phyloP scores from a whole-genome alignment of 2,888 invertebrate species.

The Apamea monoglypha region DNA sequence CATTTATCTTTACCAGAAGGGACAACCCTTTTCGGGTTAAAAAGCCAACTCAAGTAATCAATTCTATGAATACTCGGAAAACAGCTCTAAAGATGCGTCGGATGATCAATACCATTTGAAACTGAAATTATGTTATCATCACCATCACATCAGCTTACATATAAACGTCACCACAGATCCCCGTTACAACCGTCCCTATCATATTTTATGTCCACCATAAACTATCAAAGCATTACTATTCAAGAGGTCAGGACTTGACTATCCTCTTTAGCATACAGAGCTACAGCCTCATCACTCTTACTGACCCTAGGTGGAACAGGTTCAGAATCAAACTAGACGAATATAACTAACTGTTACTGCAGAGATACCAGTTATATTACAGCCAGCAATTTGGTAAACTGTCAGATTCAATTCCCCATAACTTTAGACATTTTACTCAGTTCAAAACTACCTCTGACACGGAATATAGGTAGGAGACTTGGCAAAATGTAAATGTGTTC shows the following conservation, averaged over 20 bases:
- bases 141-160: not conserved
- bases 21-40: not conserved
- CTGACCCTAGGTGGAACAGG: conserved; percentile 45
- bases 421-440: conserved; percentile 28
- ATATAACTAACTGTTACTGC: conserved; percentile 28
- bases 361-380: conserved; percentile 26
- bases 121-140: conserved; percentile 15
- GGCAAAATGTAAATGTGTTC: conserved; percentile 41
- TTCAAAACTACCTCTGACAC: conserved; percentile 19
- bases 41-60: not conserved
- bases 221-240: conserved; percentile 41
- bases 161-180: conserved; percentile 15
- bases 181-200: conserved; percentile 31
- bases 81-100: conserved; percentile 6
- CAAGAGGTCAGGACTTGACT: conserved; percentile 31
- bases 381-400: conserved; percentile 46
- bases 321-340: conserved; percentile 39
- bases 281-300: conserved; percentile 33
- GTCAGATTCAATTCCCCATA: conserved; percentile 26
- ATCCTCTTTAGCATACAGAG: not conserved
- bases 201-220: conserved; percentile 42
- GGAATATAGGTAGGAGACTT: conserved; percentile 10
- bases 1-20: not conserved
- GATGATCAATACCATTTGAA: conserved; percentile 10
- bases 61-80: not conserved